phyloP scores from a whole-genome alignment of 2,113 vertebrate genomes.

The Ailuropoda melanoleuca region DNA sequence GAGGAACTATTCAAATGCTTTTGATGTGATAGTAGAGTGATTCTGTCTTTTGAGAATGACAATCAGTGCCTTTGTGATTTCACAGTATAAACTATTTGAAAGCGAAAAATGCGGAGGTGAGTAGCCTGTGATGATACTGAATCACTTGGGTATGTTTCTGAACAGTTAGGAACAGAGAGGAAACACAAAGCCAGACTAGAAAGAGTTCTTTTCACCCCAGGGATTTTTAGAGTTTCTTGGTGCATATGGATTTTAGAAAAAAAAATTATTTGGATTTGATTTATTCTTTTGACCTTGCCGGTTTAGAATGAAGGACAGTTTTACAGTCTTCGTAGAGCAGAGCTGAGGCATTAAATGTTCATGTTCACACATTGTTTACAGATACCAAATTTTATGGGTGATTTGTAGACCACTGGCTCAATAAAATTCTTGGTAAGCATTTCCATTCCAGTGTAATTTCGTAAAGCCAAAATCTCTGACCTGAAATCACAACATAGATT shows the following conservation, averaged over 20 bases:
- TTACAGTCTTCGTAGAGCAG: background rate
- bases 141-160: slow-evolving; percentile 59
- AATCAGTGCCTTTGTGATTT: slow-evolving; percentile 72
- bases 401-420: background rate
- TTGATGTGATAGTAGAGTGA: slow-evolving; percentile 63
- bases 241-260: slow-evolving; percentile 62
- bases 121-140: slow-evolving; percentile 52
- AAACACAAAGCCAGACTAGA: slow-evolving; percentile 65
- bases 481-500: slow-evolving; percentile 29
- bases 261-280: slow-evolving; percentile 48
- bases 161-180: slow-evolving; percentile 62
- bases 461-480: slow-evolving; percentile 33
- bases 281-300: slow-evolving; percentile 70
- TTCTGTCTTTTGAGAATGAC: slow-evolving; percentile 67
- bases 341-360: background rate
- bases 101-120: slow-evolving; percentile 29
- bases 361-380: background rate
- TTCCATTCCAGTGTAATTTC: slow-evolving; percentile 30
- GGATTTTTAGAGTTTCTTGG: slow-evolving; percentile 66
- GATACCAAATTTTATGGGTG: slow-evolving; percentile 14
- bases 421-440: background rate
- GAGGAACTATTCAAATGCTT: slow-evolving; percentile 65
- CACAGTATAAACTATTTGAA: slow-evolving; percentile 65
- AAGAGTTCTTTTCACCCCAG: slow-evolving; percentile 58
- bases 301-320: background rate